Conservation (phyloP, 2,888 invertebrate genomes). For the Entomobrya multifasciata region DNA sequence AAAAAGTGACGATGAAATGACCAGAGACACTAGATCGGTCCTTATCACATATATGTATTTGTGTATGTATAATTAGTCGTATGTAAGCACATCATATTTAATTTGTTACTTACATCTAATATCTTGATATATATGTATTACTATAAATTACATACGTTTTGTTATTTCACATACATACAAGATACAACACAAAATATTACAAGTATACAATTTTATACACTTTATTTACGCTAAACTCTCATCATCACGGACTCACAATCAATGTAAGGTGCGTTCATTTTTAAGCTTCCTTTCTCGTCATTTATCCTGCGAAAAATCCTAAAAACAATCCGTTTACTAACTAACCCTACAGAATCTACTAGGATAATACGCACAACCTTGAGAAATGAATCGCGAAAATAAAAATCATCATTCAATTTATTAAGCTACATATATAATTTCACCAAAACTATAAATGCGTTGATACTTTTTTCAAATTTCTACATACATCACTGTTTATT, state of each 20-base stretch:
- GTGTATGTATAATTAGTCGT: slow-evolving; percentile 10
- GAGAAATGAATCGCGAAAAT: not conserved
- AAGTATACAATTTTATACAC: not conserved
- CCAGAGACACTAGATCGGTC: slow-evolving; percentile 61
- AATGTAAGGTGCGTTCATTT: not conserved
- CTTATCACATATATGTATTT: slow-evolving; percentile 60
- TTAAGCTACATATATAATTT: not conserved
- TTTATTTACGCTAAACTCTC: not conserved
- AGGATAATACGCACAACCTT: slow-evolving; percentile 2
- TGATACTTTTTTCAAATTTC: slow-evolving; percentile 4
- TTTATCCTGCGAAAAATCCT: not conserved
- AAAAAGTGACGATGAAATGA: slow-evolving; percentile 42
- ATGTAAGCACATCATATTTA: slow-evolving; percentile 19
- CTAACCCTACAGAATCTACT: not conserved
- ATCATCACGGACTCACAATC: not conserved
- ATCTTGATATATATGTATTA: slow-evolving; percentile 25
- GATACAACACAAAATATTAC: slow-evolving; percentile 12
- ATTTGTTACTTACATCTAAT: not conserved
- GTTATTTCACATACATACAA: slow-evolving; percentile 12
- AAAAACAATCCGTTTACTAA: not conserved
- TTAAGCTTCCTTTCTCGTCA: not conserved
- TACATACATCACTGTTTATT: not conserved
- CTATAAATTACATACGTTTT: slow-evolving; percentile 28
- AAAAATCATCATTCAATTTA: not conserved
- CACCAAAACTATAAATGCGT: slow-evolving; percentile 9